Evolutionary conservation across 2,113 vertebrate species (phyloP).

Genomic region (Picathartes gymnocephalus): DNA sequence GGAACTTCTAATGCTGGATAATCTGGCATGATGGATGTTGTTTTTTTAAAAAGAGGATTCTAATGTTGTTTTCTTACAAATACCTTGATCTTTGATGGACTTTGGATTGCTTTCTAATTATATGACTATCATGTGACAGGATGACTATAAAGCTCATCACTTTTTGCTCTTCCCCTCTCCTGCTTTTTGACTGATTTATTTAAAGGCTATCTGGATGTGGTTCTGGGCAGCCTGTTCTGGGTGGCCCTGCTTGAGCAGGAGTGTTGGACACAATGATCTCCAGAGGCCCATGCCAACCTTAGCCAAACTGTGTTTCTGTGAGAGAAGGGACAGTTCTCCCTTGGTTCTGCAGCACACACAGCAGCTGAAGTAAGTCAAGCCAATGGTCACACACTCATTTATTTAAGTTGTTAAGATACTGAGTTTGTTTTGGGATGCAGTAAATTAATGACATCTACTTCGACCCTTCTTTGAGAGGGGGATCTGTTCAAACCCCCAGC

Average conservation of each 20-base stretch:
- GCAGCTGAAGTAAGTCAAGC: neutral
- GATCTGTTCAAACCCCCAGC: neutral
- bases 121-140: too few relatives aligned
- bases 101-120: neutral
- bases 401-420: neutral
- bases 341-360: neutral
- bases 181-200: neutral
- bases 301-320: neutral
- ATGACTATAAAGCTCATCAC: neutral
- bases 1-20: slow-evolving; percentile 18
- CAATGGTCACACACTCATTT: neutral
- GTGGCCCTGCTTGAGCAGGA: neutral
- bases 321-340: neutral
- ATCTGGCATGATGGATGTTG: neutral
- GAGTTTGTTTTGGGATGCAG: neutral
- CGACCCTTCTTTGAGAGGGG: neutral
- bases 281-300: neutral
- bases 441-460: neutral
- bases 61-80: neutral
- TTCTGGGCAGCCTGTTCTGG: neutral
- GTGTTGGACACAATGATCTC: neutral
- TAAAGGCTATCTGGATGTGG: neutral
- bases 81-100: neutral
- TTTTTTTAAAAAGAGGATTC: neutral
- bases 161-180: neutral